Conservation (phyloP, 2,797 vertebrate genomes). For the Anableps anableps region DNA sequence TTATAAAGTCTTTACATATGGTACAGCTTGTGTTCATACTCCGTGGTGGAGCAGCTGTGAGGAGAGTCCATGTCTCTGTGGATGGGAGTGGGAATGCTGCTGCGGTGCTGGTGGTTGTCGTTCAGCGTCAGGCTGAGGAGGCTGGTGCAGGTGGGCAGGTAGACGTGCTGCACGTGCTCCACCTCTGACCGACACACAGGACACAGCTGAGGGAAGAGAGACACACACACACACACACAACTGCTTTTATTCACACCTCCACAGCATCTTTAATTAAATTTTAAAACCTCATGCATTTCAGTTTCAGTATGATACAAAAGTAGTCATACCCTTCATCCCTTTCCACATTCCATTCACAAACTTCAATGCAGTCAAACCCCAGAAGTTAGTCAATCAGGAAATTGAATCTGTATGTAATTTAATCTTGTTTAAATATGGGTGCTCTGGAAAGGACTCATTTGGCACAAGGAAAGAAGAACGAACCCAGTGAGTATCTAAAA, state of each 20-base stretch:
- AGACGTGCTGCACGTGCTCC: conserved; percentile 95
- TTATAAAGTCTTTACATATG: conserved; percentile 66
- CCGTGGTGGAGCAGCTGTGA: conserved; percentile 77
- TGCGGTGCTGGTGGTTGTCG: conserved; percentile 69
- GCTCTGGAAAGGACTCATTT: neutral
- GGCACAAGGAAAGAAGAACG: neutral
- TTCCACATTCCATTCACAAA: neutral
- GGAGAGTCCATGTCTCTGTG: conserved; percentile 65
- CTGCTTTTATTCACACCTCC: neutral
- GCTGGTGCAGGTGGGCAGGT: conserved; percentile 96
- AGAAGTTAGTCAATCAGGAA: neutral
- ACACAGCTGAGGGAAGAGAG: conserved; percentile 81
- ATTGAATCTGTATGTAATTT: neutral
- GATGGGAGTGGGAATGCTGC: conserved; percentile 71
- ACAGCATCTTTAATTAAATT: neutral
- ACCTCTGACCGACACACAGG: conserved; percentile 93
- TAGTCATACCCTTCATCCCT: neutral
- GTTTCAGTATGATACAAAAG: neutral
- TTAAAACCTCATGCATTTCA: too few relatives aligned
- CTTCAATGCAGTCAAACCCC: neutral
- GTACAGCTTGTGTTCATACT: conserved; percentile 82
- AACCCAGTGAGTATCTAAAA: neutral
- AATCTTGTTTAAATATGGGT: neutral
- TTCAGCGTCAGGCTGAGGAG: conserved; percentile 90
- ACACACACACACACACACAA: too few relatives aligned